Percentiles rank a stretch among this genome's conserved stretches.
phyloP scores from a whole-genome alignment of 92 coral and sea anemone species.

The Nematostella vectensis region DNA sequence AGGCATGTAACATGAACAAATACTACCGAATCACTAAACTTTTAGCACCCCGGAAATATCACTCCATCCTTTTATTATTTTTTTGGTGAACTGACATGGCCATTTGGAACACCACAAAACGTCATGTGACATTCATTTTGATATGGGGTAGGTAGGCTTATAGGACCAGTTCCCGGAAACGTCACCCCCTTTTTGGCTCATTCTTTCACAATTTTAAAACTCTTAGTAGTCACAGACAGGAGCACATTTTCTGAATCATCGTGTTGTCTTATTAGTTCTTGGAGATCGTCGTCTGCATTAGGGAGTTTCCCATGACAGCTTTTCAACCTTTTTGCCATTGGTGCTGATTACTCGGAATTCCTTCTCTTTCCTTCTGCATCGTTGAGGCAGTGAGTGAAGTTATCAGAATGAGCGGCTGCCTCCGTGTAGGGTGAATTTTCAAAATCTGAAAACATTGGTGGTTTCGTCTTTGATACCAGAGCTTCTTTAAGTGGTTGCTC shows the following conservation, averaged over 20 bases:
- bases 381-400: no score
- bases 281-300: constrained; percentile 20
- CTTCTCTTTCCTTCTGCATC: background rate
- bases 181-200: constrained; percentile 33
- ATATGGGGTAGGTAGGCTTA: constrained; percentile 5
- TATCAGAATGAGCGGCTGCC: background rate
- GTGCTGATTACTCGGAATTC: constrained; percentile 6
- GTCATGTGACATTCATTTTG: no score
- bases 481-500: background rate
- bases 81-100: no score
- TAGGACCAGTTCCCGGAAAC: constrained; percentile 46
- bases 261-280: constrained; percentile 24
- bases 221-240: constrained; percentile 2
- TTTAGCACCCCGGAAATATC: no score
- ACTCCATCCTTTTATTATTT: no score
- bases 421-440: background rate
- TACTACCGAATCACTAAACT: no score
- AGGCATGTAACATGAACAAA: no score
- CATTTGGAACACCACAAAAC: no score
- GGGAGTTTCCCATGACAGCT: constrained; percentile 1
- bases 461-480: background rate
- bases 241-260: constrained; percentile 10
- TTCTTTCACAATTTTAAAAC: constrained; percentile 23
- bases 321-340: constrained; percentile 23
- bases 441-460: background rate